Percentiles rank a stretch among this genome's conserved stretches.
Evolutionary conservation across 2,113 vertebrate species (phyloP).

Genomic region (Platycercus adscitus): DNA sequence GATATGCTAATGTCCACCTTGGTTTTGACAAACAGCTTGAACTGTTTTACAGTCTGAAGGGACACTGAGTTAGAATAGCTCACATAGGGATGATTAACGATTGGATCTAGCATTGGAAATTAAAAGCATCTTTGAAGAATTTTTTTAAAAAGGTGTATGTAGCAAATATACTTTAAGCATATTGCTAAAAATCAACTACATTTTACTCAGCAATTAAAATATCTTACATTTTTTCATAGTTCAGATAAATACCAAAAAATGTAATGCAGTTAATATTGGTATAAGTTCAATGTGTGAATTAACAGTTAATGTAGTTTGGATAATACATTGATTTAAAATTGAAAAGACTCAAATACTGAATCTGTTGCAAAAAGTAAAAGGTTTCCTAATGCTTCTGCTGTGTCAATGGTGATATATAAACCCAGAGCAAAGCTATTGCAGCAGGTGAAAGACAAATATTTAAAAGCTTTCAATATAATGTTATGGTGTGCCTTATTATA

Average conservation of each 20-base stretch:
- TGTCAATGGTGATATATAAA: neutral
- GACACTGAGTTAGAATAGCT: neutral
- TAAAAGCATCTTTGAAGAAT: slow-evolving; percentile 1
- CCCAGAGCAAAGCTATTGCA: neutral
- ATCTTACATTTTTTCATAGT: neutral
- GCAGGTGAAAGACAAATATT: neutral
- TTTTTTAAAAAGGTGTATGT: neutral
- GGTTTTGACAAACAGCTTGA: slow-evolving; percentile 20
- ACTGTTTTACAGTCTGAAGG: neutral
- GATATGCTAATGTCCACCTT: neutral
- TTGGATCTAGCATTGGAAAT: neutral
- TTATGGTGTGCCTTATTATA: neutral
- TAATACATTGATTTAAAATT: slow-evolving; percentile 20
- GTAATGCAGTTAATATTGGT: neutral
- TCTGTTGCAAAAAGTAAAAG: neutral
- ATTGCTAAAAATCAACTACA: neutral
- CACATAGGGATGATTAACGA: neutral
- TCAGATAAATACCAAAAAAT: slow-evolving; percentile 9
- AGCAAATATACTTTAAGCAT: neutral
- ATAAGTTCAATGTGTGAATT: slow-evolving; percentile 38
- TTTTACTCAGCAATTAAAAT: neutral
- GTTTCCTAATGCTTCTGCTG: neutral
- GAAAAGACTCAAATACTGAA: slow-evolving; percentile 9
- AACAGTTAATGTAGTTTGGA: slow-evolving; percentile 40
- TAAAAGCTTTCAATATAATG: neutral